phyloP scores from a whole-genome alignment of 1,140 invertebrate species.

The Drosophila pandora region DNA sequence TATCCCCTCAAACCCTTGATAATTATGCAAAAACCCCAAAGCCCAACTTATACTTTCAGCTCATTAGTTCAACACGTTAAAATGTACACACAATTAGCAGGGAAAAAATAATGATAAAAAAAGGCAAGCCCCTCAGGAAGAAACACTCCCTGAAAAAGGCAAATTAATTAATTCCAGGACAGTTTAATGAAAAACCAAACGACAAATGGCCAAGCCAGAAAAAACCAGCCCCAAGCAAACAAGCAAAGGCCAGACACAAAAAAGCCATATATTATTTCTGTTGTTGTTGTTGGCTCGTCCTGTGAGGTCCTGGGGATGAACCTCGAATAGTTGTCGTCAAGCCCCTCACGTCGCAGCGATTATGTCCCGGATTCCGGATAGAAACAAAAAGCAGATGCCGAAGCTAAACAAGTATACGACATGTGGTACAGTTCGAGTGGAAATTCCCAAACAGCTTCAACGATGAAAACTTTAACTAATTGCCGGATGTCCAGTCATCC shows the following conservation, averaged over 20 bases:
- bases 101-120: constrained; percentile 11
- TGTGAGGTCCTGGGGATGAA: background rate
- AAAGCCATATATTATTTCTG: constrained; percentile 51
- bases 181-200: constrained; percentile 73
- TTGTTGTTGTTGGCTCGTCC: background rate
- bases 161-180: constrained; percentile 66
- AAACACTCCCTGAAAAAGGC: constrained; percentile 36
- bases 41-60: constrained; percentile 28
- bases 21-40: constrained; percentile 19
- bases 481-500: constrained; percentile 66
- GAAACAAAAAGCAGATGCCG: constrained; percentile 29
- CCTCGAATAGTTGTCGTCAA: constrained; percentile 30
- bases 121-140: constrained; percentile 9
- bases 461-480: constrained; percentile 52
- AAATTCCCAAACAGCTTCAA: constrained; percentile 38
- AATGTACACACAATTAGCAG: constrained; percentile 55
- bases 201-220: constrained; percentile 45
- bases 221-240: constrained; percentile 13
- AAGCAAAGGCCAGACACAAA: constrained; percentile 14
- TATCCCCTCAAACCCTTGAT: background rate
- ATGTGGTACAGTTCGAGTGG: constrained; percentile 55
- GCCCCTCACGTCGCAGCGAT: constrained; percentile 30
- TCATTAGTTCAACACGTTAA: constrained; percentile 57
- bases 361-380: constrained; percentile 15
- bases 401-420: constrained; percentile 63